A percentile compares a stretch with the other conserved stretches of the same genome.
These are phyloP conservation scores for Catocala fraxini DNA, from an alignment of 2,888 invertebrate genomes.

Conservation along the genomic window DNA sequence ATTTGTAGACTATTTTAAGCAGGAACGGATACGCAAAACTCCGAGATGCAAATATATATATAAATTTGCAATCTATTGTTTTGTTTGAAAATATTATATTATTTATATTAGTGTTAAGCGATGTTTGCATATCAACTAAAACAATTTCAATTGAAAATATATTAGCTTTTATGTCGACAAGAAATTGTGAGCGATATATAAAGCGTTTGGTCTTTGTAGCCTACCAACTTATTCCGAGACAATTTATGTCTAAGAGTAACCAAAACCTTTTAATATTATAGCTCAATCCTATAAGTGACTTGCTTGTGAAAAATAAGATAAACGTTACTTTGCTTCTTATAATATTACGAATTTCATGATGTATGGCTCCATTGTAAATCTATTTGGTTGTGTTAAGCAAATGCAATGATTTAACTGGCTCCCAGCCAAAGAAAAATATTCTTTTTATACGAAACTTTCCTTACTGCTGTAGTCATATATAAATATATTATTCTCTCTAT, in stretches of 20 bases:
- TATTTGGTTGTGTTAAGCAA: conserved; percentile 48
- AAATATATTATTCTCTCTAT: conserved; percentile 82
- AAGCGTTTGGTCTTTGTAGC: background rate
- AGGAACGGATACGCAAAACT: too few species aligned
- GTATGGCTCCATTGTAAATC: conserved; percentile 39
- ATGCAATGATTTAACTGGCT: conserved; percentile 68
- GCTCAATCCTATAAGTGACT: conserved; percentile 7
- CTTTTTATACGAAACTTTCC: conserved; percentile 79
- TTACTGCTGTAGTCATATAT: conserved; percentile 85
- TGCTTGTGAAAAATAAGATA: conserved; percentile 1
- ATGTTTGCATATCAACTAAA: too few species aligned
- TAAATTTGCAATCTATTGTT: too few species aligned
- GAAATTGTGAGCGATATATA: background rate
- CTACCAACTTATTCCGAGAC: background rate
- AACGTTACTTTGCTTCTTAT: conserved; percentile 13
- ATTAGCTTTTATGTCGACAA: background rate
- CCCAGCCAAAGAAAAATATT: conserved; percentile 49
- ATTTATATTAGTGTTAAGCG: too few species aligned
- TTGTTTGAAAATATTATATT: too few species aligned
- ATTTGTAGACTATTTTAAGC: too few species aligned
- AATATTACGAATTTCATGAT: conserved; percentile 28
- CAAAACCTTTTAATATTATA: background rate
- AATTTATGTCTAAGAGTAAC: background rate
- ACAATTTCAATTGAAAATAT: background rate
- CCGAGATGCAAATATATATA: too few species aligned